These are phyloP conservation scores for Telenomus remus DNA, from an alignment of 1,140 invertebrate genomes.

Conservation along the genomic window DNA sequence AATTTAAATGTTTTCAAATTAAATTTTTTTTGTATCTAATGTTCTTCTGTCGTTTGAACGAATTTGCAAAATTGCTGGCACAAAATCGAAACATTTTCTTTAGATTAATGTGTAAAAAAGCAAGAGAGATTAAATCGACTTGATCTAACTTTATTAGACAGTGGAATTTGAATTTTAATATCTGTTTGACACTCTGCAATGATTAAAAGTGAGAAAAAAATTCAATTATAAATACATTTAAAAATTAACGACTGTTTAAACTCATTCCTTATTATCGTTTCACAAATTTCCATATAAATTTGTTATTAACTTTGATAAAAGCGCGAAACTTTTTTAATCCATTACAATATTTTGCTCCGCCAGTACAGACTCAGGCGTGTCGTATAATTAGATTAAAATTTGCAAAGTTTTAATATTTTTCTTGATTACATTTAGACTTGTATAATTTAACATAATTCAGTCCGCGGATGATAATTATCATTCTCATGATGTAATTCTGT, in stretches of 20 bases:
- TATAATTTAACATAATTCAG: conserved; percentile 54
- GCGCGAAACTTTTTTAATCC: conserved; percentile 48
- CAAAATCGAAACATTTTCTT: too few species aligned
- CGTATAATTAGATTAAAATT: conserved; percentile 49
- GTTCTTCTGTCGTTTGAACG: too few species aligned
- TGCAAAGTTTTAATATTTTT: conserved; percentile 52
- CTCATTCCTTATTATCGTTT: conserved; percentile 32
- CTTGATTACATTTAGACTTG: conserved; percentile 55
- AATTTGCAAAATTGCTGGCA: too few species aligned
- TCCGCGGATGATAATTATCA: conserved; percentile 47
- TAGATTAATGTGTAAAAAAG: too few species aligned
- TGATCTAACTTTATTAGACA: background rate
- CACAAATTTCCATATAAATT: conserved; percentile 52
- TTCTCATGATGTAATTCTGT: conserved; percentile 52
- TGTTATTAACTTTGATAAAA: conserved; percentile 54
- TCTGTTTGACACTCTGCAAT: conserved; percentile 10
- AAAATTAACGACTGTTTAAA: conserved; percentile 43
- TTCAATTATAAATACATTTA: conserved; percentile 48
- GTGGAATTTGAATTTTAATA: conserved; percentile 17
- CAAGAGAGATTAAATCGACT: too few species aligned
- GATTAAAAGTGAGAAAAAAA: conserved; percentile 16
- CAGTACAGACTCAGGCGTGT: conserved; percentile 30
- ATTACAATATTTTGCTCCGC: conserved; percentile 52
- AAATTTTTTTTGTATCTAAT: too few species aligned
- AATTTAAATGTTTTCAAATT: too few species aligned